phyloP scores from a whole-genome alignment of 1,140 invertebrate genomes.

The Nymphalis io region DNA sequence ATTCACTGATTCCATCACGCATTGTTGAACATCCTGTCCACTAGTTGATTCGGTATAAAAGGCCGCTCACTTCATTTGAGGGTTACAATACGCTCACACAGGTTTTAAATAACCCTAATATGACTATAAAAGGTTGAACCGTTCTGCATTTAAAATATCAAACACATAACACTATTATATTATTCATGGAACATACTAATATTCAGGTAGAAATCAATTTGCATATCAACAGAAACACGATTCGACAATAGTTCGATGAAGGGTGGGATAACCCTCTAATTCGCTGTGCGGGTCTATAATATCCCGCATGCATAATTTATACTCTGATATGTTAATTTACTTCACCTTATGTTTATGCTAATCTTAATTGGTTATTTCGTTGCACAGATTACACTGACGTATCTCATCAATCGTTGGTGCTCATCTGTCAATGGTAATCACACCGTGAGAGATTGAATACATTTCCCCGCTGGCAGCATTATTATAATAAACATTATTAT shows the following conservation, averaged over 20 bases:
- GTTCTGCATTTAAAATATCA: conserved; percentile 17
- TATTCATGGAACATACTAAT: conserved; percentile 21
- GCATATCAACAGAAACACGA: conserved; percentile 53
- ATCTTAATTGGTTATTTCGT: conserved; percentile 78
- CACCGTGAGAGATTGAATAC: conserved; percentile 26
- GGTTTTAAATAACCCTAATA: conserved; percentile 32
- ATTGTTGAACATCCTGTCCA: conserved; percentile 31
- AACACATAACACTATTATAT: conserved; percentile 20
- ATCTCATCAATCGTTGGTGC: conserved; percentile 54
- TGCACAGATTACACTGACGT: conserved; percentile 57
- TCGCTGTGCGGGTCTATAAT: conserved; percentile 54
- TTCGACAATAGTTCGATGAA: conserved; percentile 44
- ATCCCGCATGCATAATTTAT: conserved; percentile 71
- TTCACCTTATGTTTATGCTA: conserved; percentile 77
- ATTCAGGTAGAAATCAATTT: conserved; percentile 53
- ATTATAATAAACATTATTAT: conserved; percentile 20
- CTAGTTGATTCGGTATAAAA: conserved; percentile 27
- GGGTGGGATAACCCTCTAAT: conserved; percentile 62
- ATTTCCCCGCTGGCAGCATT: conserved; percentile 5
- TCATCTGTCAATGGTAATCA: conserved; percentile 54
- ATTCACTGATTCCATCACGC: conserved; percentile 33
- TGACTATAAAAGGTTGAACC: conserved; percentile 20
- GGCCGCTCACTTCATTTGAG: conserved; percentile 49
- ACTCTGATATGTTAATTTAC: conserved; percentile 72
- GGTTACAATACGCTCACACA: conserved; percentile 38